Base-by-base conservation (phyloP, 1,140 invertebrate species). In the Asbolus verrucosus region DNA sequence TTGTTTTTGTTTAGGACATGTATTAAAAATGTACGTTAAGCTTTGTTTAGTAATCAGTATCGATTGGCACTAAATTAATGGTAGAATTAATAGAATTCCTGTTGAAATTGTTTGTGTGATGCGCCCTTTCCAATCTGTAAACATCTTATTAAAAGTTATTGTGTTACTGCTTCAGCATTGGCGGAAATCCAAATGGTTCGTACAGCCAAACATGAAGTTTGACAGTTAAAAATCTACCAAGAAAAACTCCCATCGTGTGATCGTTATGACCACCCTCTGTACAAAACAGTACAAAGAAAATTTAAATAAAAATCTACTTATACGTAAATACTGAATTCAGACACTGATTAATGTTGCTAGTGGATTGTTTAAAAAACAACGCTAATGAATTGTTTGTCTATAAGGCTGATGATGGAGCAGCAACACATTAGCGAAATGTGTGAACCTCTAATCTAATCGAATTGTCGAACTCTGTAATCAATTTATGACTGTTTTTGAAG, bases 301-400 rank as follows among this genome's bases (percentile, higher is more conserved):
- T 54, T 54, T 54, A n/a, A 54, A 54, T 24, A 54, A 54, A 54
- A n/a, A 54, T 14, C n/a, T 14, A 54, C 21, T 54, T 27, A 46
- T 18, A n/a, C 11, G n/a, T 54, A 13, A 27, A 13, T 54, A 54
- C 19, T 9, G 21, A 24, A 8, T 27, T 54, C 18, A 13, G 46
- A 54, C 46, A 54, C 11, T 54, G 46, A 54, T 54, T 19, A 54
- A 54, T 54, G 46, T 24, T 54, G 24, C 14, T 19, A 54, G 9
- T 9, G n/a, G 18, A 27, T 54, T 54, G 46, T 54, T 54, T 24
- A 21, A 54, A 54, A 30, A 54, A 54, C 46, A 54, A 24, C 46
- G 24, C 46, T 54, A 54, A 54, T 54, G 46, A 54, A 54, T 54
- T 54, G 46, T 54, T 54, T 54, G 46, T 11, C 46, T 19, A 54